Base-by-base conservation (phyloP, 92 coral and sea anemone genomes). In the Zoanthus sansibaricus region DNA sequence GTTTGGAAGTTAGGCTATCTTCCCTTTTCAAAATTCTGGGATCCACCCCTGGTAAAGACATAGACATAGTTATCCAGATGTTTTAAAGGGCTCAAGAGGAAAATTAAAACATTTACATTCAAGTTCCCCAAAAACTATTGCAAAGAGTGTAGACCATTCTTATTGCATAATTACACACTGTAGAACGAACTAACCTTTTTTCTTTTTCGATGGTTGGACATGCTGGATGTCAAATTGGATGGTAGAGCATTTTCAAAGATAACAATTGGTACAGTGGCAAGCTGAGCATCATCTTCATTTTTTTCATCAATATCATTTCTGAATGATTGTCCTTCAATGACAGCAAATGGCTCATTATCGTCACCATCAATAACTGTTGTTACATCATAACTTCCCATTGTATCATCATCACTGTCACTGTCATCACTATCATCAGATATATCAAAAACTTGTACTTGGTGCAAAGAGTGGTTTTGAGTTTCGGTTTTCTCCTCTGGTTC, bases 301-400 rank as follows among this genome's bases (percentile, higher is more conserved):
- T 85, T 94, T 18, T 78, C 91, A 46, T 86, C 94, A 10, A 88
- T 92, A 33, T 92, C 96, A 48, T 87, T 91, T 4, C 89, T 91
- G 71, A 68, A 47, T 14, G 77, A 76, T 75, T 77, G 46, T 3
- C 79, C 89, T 61, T 58, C 75, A 15, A 89, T 83, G 46, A 88
- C 77, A 17, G 71, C 75, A 12, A 84, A 47, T 6, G 87, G 88
- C 58, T 94, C 88, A 9, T 46, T 59, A 21, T 82, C 78, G 71
- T 90, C 93, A 6, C 84, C 94, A 62, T 83, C 88, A 49, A 75
- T 6, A 15, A 58, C 7, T 62, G 69, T n/a, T 69, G 69, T 92
- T 86, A 95, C 72, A 49, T 93, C 93, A 93, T 95, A 95, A 82
- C 98, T 95, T 15, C 98, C 98, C 55, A 91, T 83, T 16, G 71